Evolutionary conservation across 2,888 invertebrate species (phyloP), one percentile per base, ranked within the genome.

Genomic region (Stramonita haemastoma): DNA sequence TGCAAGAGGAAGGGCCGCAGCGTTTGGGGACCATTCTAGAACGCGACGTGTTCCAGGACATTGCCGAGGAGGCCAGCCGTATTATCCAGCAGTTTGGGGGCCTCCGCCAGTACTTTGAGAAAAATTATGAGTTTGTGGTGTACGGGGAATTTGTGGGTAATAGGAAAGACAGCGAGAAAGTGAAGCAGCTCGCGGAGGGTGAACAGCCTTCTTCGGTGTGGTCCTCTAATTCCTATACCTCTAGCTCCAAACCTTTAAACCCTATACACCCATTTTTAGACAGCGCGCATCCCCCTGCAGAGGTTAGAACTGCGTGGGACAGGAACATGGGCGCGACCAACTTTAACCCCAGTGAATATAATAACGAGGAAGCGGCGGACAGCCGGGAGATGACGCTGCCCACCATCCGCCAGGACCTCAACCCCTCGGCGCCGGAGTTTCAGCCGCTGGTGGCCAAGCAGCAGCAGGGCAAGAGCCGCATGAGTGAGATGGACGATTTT

Each of bases 41-140:
- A n/a, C 91, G 90, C 34, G 91, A 91, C 19, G 92, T 92, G 88
- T 32, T 93, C 22, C 92, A 93, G 87, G 92, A 92, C 86, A 93
- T 94, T 77, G 93, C 94, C 2, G 87, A 77, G 0, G 93, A 94
- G 89, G 93, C 94, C 15, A 90, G 91, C 17, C 92, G 92, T 6
- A 91, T 93, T 36, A 93, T 94, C 26, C 91, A 92, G 73, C 89
- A 90, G 88, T 92, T 89, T 70, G 93, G 93, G 19, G 93, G 93
- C 70, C 91, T 93, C 0, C 89, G 91, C 29, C 91, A 91, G 70
- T 94, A 93, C 89, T 90, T 94, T 15, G 89, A 90, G 56, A 93
- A 93, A 87, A 92, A 92, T 15, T 90, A 92, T 34, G 93, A 93
- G 90, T 93, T 94, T 91, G 93, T 92, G 19, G 92, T 94, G 81